Percentiles rank a stretch among this genome's conserved stretches.
phyloP scores from a whole-genome alignment of 2,888 invertebrate species.

The Eupithecia dodoneata region DNA sequence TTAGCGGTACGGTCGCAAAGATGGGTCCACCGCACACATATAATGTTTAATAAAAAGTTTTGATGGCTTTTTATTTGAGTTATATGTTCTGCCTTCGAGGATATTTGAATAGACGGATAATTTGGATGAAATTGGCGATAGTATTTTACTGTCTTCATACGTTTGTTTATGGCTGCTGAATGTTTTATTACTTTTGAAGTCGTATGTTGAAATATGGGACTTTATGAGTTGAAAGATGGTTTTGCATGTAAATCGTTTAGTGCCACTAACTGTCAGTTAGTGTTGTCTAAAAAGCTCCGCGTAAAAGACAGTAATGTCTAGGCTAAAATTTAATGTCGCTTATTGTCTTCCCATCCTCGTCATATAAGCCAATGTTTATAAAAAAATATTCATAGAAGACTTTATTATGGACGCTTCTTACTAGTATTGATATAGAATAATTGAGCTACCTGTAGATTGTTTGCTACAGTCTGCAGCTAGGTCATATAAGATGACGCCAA shows the following conservation, averaged over 20 bases:
- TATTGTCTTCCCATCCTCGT: neutral
- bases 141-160: conserved; percentile 35
- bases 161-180: conserved; percentile 41
- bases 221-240: conserved; percentile 18
- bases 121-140: conserved; percentile 35
- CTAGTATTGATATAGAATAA: too few species aligned
- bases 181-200: conserved; percentile 33
- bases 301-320: neutral
- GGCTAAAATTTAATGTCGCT: neutral
- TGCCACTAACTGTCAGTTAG: conserved; percentile 14
- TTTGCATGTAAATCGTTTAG: conserved; percentile 19
- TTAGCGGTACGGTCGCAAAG: conserved; percentile 74
- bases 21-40: conserved; percentile 50
- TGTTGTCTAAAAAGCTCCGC: neutral
- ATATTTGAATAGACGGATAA: conserved; percentile 52
- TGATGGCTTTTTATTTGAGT: conserved; percentile 59
- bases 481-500: too few species aligned
- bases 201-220: conserved; percentile 19
- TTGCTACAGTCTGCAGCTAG: too few species aligned
- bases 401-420: too few species aligned
- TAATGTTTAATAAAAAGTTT: conserved; percentile 66
- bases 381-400: neutral
- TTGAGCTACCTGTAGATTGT: too few species aligned
- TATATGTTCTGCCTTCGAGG: conserved; percentile 31
- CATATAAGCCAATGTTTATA: neutral